Base-by-base conservation (phyloP, 2,888 invertebrate genomes). In the Coecobrya sp. region DNA sequence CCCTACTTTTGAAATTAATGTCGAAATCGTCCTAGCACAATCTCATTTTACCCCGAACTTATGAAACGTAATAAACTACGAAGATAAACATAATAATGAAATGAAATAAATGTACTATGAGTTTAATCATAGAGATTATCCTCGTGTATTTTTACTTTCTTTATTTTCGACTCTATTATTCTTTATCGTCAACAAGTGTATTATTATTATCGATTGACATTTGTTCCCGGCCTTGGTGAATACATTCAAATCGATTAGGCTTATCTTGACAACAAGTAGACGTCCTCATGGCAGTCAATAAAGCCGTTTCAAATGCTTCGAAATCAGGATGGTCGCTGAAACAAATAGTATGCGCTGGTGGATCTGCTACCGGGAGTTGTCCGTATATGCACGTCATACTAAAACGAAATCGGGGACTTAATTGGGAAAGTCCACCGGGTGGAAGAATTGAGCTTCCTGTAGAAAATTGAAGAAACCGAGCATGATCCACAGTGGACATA, bases 371-470 rank as follows among this genome's bases (percentile, higher is more conserved):
- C 25, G 96, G 96, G 86, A 96, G 95, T 86, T 95, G 95, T 79
- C 96, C 96, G 94, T 95, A 96, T 1, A 95, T 95, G 16, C 95
- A 95, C 13, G 96, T 95, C 52, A 96, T 95, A 59, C 95, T 95
- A 52, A 96, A 95, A 92, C 96, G 96, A 89, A 96, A 95, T 91
- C 95, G 95, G 19, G 96, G 96, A 59, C 95, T 95, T 13, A 96
- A 95, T 92, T 96, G 96, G 0, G 95, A 94, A 94, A 96, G 96
- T 22, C 96, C 96, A 49, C 96, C 96, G 3, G 96, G 95, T 7
- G 96, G 96, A 81, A 96, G 95, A 93, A 96, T 95, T 13, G 96
- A 96, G 94, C 96, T 96, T 7, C 96, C 96, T 3, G 96, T 96
- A 3, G 95, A 95, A 94, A 96, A 96, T 95, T 96, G 96, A 49